Evolutionary conservation across 2,888 invertebrate species (phyloP).

Genomic region (Nebria salina): DNA sequence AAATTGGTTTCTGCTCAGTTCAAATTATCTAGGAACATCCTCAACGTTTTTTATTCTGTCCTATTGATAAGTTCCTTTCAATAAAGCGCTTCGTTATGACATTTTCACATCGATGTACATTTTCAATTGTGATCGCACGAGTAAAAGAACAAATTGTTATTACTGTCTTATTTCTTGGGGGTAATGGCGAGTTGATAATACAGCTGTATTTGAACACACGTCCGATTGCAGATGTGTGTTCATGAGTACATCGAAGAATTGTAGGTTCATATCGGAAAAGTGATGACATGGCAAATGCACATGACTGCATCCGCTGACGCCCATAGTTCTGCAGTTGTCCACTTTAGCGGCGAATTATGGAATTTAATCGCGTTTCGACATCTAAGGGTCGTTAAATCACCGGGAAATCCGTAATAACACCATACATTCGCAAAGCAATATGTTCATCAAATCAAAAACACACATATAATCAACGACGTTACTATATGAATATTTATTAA

Average conservation of each 20-base stretch:
- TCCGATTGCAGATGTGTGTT: neutral
- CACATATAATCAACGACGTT: neutral
- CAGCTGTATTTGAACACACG: neutral
- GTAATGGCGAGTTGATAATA: neutral
- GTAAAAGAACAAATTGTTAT: neutral
- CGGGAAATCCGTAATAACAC: neutral
- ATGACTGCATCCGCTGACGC: slow-evolving; percentile 21
- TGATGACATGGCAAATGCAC: slow-evolving; percentile 37
- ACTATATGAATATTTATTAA: too few species aligned
- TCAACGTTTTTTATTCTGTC: too few species aligned
- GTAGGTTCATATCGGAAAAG: slow-evolving; percentile 26
- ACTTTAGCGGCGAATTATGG: slow-evolving; percentile 5
- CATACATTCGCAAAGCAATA: neutral
- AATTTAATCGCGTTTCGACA: neutral
- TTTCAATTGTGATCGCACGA: neutral
- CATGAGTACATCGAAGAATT: neutral
- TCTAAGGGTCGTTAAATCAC: neutral
- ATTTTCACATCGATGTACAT: neutral
- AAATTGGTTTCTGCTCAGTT: too few species aligned
- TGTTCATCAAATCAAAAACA: neutral
- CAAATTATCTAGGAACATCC: too few species aligned
- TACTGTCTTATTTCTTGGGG: neutral
- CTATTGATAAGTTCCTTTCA: too few species aligned
- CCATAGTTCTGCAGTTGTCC: slow-evolving; percentile 17
- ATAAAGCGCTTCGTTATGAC: too few species aligned